Conservation (phyloP, 2,888 invertebrate genomes). For the Alsophila aescularia region DNA sequence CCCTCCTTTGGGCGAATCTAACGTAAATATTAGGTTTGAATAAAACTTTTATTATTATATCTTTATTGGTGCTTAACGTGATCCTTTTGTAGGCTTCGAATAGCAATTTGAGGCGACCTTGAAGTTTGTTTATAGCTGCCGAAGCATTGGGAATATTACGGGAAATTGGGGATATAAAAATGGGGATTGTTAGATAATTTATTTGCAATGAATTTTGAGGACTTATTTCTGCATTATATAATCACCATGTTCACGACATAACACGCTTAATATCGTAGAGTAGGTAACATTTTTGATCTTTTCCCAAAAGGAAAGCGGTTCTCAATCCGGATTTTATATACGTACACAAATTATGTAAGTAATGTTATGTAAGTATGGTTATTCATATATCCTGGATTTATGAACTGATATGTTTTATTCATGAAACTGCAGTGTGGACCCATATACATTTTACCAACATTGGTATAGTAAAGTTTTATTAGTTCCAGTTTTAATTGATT, state of each 20-base stretch:
- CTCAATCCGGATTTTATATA: too few species aligned
- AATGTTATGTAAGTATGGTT: too few species aligned
- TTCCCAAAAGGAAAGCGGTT: too few species aligned
- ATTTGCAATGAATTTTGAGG: conserved; percentile 11
- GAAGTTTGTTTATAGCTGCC: conserved; percentile 32
- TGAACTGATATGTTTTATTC: too few species aligned
- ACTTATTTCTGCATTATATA: background rate
- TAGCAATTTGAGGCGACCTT: conserved; percentile 29
- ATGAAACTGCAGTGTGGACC: too few species aligned
- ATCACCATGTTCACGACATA: background rate
- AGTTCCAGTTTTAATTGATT: too few species aligned
- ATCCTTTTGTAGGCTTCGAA: conserved; percentile 35
- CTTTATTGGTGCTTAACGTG: conserved; percentile 63
- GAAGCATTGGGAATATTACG: conserved; percentile 20
- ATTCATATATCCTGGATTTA: too few species aligned
- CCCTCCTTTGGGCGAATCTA: conserved; percentile 60
- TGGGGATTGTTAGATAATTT: conserved; percentile 2
- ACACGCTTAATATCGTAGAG: background rate
- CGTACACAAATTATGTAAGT: too few species aligned
- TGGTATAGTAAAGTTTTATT: too few species aligned
- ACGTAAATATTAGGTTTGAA: conserved; percentile 74
- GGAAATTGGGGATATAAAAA: conserved; percentile 14
- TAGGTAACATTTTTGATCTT: too few species aligned
- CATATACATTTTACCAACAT: too few species aligned
- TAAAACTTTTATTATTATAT: conserved; percentile 73